A percentile compares a stretch with the other conserved stretches of the same genome.
Evolutionary conservation across 2,113 vertebrate genomes (phyloP).

Genomic region (Protobothrops mucrosquamatus): DNA sequence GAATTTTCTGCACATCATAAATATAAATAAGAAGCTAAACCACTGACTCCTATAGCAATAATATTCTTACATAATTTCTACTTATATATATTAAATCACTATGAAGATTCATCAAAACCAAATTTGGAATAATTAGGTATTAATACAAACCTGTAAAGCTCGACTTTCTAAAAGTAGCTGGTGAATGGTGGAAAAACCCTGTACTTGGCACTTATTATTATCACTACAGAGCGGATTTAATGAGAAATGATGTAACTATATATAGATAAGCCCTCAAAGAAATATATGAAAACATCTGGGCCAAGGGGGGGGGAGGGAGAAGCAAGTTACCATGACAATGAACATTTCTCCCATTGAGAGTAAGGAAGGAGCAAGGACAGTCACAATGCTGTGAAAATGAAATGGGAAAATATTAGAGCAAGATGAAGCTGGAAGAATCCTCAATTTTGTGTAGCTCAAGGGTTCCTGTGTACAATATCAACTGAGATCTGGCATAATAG

Average conservation of each 20-base stretch:
- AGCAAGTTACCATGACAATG: slow-evolving; percentile 59
- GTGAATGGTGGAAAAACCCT: background rate
- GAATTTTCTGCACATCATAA: background rate
- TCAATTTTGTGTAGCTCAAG: background rate
- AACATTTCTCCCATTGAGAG: slow-evolving; percentile 60
- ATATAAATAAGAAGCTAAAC: background rate
- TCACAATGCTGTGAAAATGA: slow-evolving; percentile 61
- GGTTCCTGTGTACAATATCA: background rate
- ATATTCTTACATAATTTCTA: background rate
- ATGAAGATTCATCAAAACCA: background rate
- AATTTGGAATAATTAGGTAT: background rate
- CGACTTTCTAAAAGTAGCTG: background rate
- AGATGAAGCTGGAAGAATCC: background rate
- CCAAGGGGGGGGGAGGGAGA: slow-evolving; percentile 47
- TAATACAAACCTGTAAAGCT: background rate
- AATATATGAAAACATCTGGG: slow-evolving; percentile 54
- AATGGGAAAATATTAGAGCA: slow-evolving; percentile 6
- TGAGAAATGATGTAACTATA: slow-evolving; percentile 58
- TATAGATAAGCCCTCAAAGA: slow-evolving; percentile 52
- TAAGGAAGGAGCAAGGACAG: slow-evolving; percentile 20
- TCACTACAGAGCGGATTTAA: slow-evolving; percentile 16
- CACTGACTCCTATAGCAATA: background rate
- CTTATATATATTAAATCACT: background rate
- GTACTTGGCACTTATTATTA: background rate
- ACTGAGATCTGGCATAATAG: background rate